Conservation (phyloP, 1,140 invertebrate species). For the Gyrodactylus bullatarudis region DNA sequence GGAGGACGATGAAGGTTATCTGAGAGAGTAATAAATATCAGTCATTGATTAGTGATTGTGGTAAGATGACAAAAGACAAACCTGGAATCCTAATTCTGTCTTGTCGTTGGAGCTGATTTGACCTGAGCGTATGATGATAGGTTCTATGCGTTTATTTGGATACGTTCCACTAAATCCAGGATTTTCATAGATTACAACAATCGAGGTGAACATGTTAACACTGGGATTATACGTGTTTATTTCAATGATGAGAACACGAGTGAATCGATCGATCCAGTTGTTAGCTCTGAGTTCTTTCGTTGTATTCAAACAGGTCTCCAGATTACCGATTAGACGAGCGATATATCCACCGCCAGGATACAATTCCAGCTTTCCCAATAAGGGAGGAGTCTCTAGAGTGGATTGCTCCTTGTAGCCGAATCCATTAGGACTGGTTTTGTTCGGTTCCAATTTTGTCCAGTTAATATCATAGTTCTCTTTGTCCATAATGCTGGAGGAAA, state of each 20-base stretch:
- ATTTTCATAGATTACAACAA: constrained; percentile 24
- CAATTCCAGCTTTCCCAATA: constrained; percentile 18
- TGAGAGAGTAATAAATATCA: too few relatives aligned
- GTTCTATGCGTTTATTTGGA: constrained; percentile 23
- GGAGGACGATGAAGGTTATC: background rate
- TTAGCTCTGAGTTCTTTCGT: constrained; percentile 17
- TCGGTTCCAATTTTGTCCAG: constrained; percentile 12
- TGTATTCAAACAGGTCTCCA: constrained; percentile 13
- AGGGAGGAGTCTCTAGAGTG: constrained; percentile 21
- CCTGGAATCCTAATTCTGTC: background rate
- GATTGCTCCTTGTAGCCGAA: constrained; percentile 15
- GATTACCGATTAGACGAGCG: constrained; percentile 19
- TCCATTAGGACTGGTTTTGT: constrained; percentile 12
- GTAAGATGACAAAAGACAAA: background rate
- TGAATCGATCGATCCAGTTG: constrained; percentile 25
- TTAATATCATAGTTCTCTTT: constrained; percentile 13
- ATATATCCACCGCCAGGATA: constrained; percentile 28
- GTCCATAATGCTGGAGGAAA: constrained; percentile 12
- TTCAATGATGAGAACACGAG: constrained; percentile 26
- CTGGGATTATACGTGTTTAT: constrained; percentile 27
- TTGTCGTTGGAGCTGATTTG: background rate
- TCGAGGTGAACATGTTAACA: constrained; percentile 23
- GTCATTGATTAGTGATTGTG: too few relatives aligned
- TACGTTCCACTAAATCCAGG: constrained; percentile 23
- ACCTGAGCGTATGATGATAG: constrained; percentile 7